Evolutionary conservation across 2,797 vertebrate genomes (phyloP), one percentile per base, ranked within the genome.

Genomic region (Chaetophractus vellerosus): DNA sequence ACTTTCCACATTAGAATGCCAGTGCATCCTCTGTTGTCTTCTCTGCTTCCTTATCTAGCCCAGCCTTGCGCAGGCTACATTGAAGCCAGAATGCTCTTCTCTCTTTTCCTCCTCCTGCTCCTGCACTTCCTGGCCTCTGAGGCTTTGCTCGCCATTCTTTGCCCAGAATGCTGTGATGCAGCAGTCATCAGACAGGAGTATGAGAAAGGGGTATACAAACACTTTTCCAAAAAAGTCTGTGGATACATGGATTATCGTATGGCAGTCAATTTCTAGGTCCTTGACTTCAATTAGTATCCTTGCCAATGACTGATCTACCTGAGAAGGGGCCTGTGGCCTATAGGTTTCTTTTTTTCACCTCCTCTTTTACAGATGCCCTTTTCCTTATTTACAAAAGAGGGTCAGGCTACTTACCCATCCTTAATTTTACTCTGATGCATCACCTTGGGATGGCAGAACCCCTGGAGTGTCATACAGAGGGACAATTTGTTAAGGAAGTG

Each of bases 321-420:
- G 28, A 81, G 28, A 76, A 33, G 31, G 23, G 61, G 10, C 14
- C 52, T 80, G 9, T 88, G 72, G 68, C 57, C 18, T 64, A 1
- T 24, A 89, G 68, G 6, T 74, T 55, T 93, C 72, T 78, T 66
- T 69, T 82, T 88, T 84, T 38, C 6, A 63, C 12, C 28, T 64
- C 28, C 1, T 83, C 18, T 81, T 74, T 81, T 52, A 45, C 31
- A 68, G 8, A 26, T 63, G 10, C 9, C 45, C 19, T 84, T 81
- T 57, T 83, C 33, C 38, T 90, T 9, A 41, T 91, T 84, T 82
- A 87, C 74, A 31, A 68, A 45, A 94, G 59, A 74, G 74, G 63
- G 80, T 61, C 21, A 41, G 12, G 63, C 10, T 2, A 79, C 33
- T 61, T n/a, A 66, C 9, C 8, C 33, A 38, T 55, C 63, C 2